phyloP scores from a whole-genome alignment of 2,888 invertebrate genomes.

The Formica aserva region DNA sequence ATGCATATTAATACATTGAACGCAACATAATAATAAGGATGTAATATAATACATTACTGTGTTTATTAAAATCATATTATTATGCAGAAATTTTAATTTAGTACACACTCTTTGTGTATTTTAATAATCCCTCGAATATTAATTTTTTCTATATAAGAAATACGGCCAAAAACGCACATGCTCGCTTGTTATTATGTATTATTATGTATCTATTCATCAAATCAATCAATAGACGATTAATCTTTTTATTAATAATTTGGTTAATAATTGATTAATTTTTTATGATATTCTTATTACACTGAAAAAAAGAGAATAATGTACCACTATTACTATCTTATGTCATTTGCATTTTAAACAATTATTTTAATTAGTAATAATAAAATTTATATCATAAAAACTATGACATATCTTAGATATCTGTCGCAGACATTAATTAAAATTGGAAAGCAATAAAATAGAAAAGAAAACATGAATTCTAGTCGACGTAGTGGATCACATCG shows the following conservation, averaged over 20 bases:
- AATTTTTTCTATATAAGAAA: conserved; percentile 1
- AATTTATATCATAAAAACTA: background rate
- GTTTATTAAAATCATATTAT: background rate
- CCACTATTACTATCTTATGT: background rate
- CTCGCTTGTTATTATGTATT: background rate
- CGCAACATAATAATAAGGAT: background rate
- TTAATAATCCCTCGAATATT: background rate
- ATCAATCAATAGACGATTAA: background rate
- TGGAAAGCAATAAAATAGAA: conserved; percentile 32
- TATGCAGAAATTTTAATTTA: background rate
- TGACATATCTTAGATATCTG: background rate
- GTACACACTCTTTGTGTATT: background rate
- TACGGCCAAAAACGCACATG: background rate
- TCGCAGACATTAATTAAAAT: conserved; percentile 25
- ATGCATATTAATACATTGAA: background rate
- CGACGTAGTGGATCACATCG: conserved; percentile 5
- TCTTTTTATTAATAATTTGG: no score
- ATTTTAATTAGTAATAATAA: background rate
- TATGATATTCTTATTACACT: no score
- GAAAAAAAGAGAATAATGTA: no score
- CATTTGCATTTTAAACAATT: background rate
- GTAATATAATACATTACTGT: background rate
- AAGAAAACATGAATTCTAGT: conserved; percentile 18
- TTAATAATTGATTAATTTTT: no score
- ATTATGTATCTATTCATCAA: background rate